Evolutionary conservation across 2,113 vertebrate genomes (phyloP).

Genomic region (Campylomormyrus tamandua): DNA sequence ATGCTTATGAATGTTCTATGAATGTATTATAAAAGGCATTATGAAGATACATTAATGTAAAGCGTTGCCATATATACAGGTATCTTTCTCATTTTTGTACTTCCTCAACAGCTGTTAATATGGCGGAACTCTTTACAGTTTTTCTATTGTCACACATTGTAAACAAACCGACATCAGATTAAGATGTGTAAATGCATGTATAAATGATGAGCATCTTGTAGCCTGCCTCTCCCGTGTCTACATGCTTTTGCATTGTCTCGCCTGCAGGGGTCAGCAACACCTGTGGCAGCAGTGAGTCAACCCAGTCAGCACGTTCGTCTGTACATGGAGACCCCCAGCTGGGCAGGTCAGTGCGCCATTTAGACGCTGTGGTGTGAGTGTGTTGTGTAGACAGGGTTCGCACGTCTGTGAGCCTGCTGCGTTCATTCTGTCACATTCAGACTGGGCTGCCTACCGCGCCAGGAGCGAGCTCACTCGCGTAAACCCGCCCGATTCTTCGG

Average conservation of each 20-base stretch:
- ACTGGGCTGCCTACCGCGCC: neutral
- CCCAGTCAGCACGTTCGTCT: constrained; percentile 27
- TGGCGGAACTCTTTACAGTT: neutral
- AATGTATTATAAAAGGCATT: neutral
- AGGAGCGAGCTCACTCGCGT: neutral
- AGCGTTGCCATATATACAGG: neutral
- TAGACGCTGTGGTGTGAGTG: constrained; percentile 12
- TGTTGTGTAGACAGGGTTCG: neutral
- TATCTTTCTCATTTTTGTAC: neutral
- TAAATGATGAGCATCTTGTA: neutral
- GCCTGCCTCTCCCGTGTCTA: neutral
- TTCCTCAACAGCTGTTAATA: neutral
- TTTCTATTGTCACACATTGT: neutral
- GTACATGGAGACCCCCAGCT: constrained; percentile 53
- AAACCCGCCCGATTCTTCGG: too few species aligned
- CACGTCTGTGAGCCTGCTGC: neutral
- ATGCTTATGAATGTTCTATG: neutral
- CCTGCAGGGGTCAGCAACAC: constrained; percentile 30
- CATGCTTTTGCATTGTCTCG: constrained; percentile 24
- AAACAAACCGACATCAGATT: neutral
- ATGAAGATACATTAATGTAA: neutral
- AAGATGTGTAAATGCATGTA: neutral
- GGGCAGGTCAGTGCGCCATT: constrained; percentile 46
- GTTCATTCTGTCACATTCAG: neutral
- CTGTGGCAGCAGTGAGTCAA: constrained; percentile 35